Percentiles rank a stretch among this genome's conserved stretches.
Evolutionary conservation across 2,113 vertebrate species (phyloP).

Genomic region (Oceanodroma tethys): DNA sequence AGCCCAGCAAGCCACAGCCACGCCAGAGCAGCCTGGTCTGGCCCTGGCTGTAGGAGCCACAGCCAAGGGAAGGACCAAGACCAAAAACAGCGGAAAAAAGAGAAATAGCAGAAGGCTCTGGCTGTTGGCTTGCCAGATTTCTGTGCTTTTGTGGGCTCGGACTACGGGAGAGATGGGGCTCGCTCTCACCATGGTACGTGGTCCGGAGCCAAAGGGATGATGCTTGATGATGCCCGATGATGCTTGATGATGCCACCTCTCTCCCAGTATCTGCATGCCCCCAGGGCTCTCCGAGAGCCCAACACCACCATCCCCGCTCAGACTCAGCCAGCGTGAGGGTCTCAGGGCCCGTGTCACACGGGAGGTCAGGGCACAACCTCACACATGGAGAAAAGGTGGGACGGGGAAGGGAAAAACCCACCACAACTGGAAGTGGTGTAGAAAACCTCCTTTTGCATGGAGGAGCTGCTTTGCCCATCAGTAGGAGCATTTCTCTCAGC

Average conservation of each 20-base stretch:
- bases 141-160: neutral
- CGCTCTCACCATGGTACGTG: fast-evolving
- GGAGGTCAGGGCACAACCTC: neutral
- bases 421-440: neutral
- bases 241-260: neutral
- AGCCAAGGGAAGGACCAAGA: neutral
- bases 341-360: fast-evolving
- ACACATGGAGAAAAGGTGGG: fast-evolving
- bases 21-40: neutral
- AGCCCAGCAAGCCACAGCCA: neutral
- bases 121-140: neutral
- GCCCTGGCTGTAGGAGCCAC: neutral
- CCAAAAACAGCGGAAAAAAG: neutral
- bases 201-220: neutral
- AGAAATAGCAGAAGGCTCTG: neutral
- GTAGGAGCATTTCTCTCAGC: neutral
- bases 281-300: neutral
- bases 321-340: neutral
- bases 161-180: neutral
- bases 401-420: neutral
- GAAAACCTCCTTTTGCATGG: neutral
- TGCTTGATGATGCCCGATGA: neutral
- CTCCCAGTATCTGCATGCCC: fast-evolving
- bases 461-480: neutral
- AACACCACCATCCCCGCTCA: neutral